phyloP scores from a whole-genome alignment of 1,140 invertebrate species.

The Phenacoccus solenopsis region DNA sequence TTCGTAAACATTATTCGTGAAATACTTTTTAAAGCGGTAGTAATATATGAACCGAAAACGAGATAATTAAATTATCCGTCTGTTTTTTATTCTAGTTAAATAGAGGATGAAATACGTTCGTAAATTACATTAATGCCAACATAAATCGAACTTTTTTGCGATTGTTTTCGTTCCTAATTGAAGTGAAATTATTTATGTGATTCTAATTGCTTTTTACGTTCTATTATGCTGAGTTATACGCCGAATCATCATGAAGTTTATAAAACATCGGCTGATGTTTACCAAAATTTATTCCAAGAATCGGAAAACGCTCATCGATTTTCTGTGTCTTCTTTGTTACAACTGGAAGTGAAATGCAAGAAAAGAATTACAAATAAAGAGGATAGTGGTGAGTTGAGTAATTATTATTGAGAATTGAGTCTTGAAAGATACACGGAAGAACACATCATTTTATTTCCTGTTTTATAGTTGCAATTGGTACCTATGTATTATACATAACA shows the following conservation, averaged over 20 bases:
- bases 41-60: neutral
- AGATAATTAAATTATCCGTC: conserved; percentile 2
- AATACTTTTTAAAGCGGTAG: neutral
- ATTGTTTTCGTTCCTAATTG: neutral
- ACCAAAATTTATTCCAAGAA: neutral
- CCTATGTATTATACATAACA: no score
- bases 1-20: conserved; percentile 5
- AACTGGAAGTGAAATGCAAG: conserved; percentile 8
- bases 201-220: neutral
- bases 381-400: conserved; percentile 8
- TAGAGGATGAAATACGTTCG: neutral
- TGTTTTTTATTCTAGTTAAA: neutral
- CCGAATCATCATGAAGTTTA: neutral
- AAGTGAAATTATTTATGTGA: neutral
- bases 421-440: no score
- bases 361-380: neutral
- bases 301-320: conserved; percentile 3
- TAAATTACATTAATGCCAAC: neutral
- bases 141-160: neutral
- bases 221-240: neutral
- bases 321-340: neutral
- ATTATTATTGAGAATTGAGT: no score
- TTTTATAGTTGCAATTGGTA: no score
- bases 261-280: neutral
- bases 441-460: no score